Base-by-base conservation (phyloP, 2,888 invertebrate species). In the Heliconius charithonia region DNA sequence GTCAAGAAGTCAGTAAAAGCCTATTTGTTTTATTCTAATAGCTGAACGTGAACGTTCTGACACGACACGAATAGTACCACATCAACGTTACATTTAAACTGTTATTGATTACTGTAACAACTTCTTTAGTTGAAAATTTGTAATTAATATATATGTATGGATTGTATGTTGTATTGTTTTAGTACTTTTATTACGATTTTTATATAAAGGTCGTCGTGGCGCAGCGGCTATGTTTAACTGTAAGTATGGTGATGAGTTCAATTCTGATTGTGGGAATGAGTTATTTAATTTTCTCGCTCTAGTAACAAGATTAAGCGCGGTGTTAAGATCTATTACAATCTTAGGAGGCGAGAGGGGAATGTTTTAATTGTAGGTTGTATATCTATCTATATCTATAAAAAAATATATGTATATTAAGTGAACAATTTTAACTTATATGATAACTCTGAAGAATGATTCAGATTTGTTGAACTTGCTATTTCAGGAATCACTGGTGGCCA, bases 21-120 rank as follows among this genome's bases (percentile, higher is more conserved):
- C 84, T 82, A 85, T 86, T 83, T 79, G 79, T 86, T 85, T 84
- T 84, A 85, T 82, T 84, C 84, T 86, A 85, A 85, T 83, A 85
- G 81, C 72, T 78, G 70, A 81, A 77, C 74, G 77, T 71, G 75
- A 78, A 66, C 78, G 80, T 84, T 85, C 85, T 84, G 85, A 87
- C 86, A 83, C 77, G 83, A 37, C 71, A 76, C 66, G 62, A 78
- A 81, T 78, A 71, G 62, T 75, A 73, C 74, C 70, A 80, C 73
- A 41, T 71, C 65, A 73, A 41, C 65, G 65, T 9, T 65, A 13
- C 65, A 76, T 80, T 78, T 71, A 74, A 78, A 78, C n/a, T 16
- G 62, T 81, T 75, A 80, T 81, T 81, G 76, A 81, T 81, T 79
- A 76, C 41, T 66, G 27, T 72, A 76, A 77, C 80, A 78, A 73